Evolutionary conservation across 1,140 invertebrate genomes (phyloP).

Genomic region (Polyergus mexicanus): DNA sequence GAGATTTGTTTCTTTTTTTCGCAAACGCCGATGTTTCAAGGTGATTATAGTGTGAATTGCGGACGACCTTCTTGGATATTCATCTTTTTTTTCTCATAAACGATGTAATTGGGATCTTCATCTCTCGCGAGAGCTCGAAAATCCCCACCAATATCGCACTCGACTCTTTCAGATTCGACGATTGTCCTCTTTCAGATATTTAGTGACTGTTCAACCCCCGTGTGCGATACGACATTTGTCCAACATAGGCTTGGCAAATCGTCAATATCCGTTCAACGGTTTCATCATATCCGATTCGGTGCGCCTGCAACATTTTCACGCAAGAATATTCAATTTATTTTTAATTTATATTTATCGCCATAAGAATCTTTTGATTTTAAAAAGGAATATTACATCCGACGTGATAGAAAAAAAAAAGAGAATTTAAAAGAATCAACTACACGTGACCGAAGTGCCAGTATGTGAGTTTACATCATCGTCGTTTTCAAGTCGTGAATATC

Average conservation of each 20-base stretch:
- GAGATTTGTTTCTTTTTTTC: neutral
- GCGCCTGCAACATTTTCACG: neutral
- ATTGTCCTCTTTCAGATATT: constrained; percentile 50
- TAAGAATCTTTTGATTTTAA: neutral
- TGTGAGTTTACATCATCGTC: neutral
- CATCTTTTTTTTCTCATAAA: constrained; percentile 11
- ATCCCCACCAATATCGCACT: constrained; percentile 13
- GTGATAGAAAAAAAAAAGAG: neutral
- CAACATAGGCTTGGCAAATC: neutral
- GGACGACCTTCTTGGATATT: constrained; percentile 10
- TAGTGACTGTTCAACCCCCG: constrained; percentile 63
- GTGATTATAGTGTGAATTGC: neutral
- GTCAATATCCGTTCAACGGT: neutral
- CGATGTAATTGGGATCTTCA: neutral
- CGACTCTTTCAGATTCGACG: constrained; percentile 34
- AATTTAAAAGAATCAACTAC: neutral
- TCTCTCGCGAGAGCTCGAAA: neutral
- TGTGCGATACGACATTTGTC: neutral
- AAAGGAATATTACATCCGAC: neutral
- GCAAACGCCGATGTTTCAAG: neutral
- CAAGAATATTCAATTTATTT: too few relatives aligned
- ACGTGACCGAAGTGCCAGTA: neutral
- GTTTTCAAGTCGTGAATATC: neutral
- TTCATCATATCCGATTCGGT: neutral
- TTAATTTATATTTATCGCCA: neutral